Conservation (phyloP, 2,113 vertebrate species). For the western clawed frog (Xenopus tropicalis) region UCB_Xtro_10.0 CM004446.2:42235501-42236000, state of each 20-base stretch:
- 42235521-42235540: too few species aligned
- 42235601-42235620: conserved; percentile 37
- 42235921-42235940: neutral
- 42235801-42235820: conserved; percentile 25
- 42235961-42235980: too few species aligned
- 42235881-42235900: neutral
- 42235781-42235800: conserved; percentile 39
- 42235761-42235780: conserved; percentile 38
- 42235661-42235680: conserved; percentile 2
- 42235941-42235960: too few species aligned
- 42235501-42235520: too few species aligned
- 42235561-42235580: conserved; percentile 18
- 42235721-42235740: conserved; percentile 41
- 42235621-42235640: conserved; percentile 30
- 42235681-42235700: conserved; percentile 35
- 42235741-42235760: conserved; percentile 36
- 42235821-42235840: conserved; percentile 21
- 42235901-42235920: too few species aligned
- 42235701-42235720: conserved; percentile 44
- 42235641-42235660: conserved; percentile 34
- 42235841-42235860: conserved; percentile 9
- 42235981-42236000: too few species aligned
- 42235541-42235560: conserved; percentile 14
- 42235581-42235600: conserved; percentile 19
- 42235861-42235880: neutral